These are phyloP conservation scores for Eucriotettix oculatus DNA, from an alignment of 2,888 invertebrate genomes.

Conservation along the genomic window DNA sequence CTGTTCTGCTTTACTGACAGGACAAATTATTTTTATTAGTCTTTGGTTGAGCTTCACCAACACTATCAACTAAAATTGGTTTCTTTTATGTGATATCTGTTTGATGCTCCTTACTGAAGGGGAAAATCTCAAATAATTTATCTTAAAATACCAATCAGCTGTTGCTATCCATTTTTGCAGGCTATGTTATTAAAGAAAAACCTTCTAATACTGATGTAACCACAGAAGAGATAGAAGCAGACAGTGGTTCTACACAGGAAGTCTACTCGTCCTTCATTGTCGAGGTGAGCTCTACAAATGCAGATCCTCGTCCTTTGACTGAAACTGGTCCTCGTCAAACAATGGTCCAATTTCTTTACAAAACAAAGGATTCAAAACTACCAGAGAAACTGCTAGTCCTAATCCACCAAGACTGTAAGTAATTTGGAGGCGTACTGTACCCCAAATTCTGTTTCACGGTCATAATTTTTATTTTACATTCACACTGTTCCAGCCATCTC, in stretches of 20 bases:
- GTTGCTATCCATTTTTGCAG: conserved; percentile 5
- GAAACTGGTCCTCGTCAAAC: conserved; percentile 37
- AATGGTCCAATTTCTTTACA: conserved; percentile 63
- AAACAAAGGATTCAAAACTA: conserved; percentile 26
- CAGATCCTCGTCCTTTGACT: neutral
- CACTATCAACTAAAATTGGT: too few relatives aligned
- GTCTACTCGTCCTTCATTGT: conserved; percentile 47
- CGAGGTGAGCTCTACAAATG: conserved; percentile 24
- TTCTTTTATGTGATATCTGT: too few relatives aligned
- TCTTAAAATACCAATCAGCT: too few relatives aligned
- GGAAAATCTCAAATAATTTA: too few relatives aligned
- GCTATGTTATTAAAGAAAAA: conserved; percentile 42
- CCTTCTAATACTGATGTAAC: neutral
- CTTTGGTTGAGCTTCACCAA: too few relatives aligned
- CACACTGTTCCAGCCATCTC: too few relatives aligned
- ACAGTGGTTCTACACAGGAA: neutral
- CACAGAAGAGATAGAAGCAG: neutral
- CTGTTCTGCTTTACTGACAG: too few relatives aligned
- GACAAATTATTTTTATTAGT: too few relatives aligned
- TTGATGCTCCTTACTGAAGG: too few relatives aligned
- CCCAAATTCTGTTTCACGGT: too few relatives aligned
- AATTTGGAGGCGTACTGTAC: neutral
- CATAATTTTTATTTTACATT: too few relatives aligned
- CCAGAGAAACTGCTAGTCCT: conserved; percentile 47
- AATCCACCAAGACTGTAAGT: neutral